Evolutionary conservation across 1,140 invertebrate species (phyloP), one percentile per base, ranked within the genome.

Genomic region (Meteorus sp.): DNA sequence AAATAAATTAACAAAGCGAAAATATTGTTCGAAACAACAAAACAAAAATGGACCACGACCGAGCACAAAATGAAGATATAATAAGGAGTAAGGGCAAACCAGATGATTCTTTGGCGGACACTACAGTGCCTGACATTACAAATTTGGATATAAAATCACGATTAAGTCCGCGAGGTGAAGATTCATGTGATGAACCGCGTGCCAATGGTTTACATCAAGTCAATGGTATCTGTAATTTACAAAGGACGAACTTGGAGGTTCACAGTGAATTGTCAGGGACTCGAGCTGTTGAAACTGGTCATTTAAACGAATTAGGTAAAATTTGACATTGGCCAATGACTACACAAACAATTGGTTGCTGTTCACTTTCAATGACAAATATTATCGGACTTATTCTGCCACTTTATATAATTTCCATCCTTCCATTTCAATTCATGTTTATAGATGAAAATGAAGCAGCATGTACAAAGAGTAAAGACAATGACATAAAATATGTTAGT

Each of bases 401-500:
- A 19, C 13, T 27, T 13, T 19, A 43, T 15, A n/a, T 48, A 9
- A 15, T 50, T 31, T 50, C 17, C 19, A 27, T n/a, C 1, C 4
- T 33, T 15, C 5, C 45, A 51, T 41, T 41, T 61, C 59, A n/a
- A 47, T 59, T 53, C 58, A 27, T 47, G 33, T 56, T 67, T 68
- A 31, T 58, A 76, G 73, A 70, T 61, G 61, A 67, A 55, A 57
- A 64, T 39, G 71, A 73, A 61, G 66, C 60, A 51, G 62, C 64
- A 61, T 67, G 71, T 48, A 60, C 48, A 50, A 69, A 69, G 48
- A 74, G 37, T 59, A 71, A 68, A 54, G 70, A 74, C 53, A 67
- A 62, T 60, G 72, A 77, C 56, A 76, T 80, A 55, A 58, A 71
- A 53, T 80, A 72, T 90, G 91, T 84, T 84, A 91, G 67, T 86